These are phyloP conservation scores for Phymatocera aterrima DNA, from an alignment of 2,888 invertebrate genomes.

Conservation along the genomic window DNA sequence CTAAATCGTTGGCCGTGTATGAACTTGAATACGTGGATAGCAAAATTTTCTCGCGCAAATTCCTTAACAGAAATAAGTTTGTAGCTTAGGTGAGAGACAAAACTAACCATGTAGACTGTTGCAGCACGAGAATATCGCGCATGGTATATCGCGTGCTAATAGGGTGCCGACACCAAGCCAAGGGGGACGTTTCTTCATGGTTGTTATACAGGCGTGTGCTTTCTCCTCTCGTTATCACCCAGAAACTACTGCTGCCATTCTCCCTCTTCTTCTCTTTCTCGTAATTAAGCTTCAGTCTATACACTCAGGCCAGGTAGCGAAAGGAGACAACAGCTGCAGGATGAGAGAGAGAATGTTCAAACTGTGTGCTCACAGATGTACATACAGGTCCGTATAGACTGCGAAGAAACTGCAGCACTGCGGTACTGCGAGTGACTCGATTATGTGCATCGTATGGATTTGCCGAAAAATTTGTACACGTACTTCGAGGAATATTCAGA, in stretches of 20 bases:
- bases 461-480: no score
- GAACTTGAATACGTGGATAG: no score
- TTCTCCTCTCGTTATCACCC: slow-evolving; percentile 12
- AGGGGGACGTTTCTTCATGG: slow-evolving; percentile 21
- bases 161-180: not conserved
- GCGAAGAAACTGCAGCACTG: not conserved
- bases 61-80: not conserved
- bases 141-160: slow-evolving; percentile 6
- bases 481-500: no score
- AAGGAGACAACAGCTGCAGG: slow-evolving; percentile 33
- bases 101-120: not conserved
- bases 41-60: not conserved
- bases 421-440: not conserved
- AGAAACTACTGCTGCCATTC: slow-evolving; percentile 41
- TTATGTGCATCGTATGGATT: not conserved
- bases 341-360: not conserved
- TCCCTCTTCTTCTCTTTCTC: slow-evolving; percentile 52
- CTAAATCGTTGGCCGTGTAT: no score
- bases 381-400: no score
- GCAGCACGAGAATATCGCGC: not conserved
- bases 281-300: slow-evolving; percentile 66
- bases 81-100: not conserved
- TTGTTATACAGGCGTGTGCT: slow-evolving; percentile 1
- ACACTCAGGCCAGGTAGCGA: slow-evolving; percentile 60
- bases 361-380: not conserved